A percentile compares a stretch with the other conserved stretches of the same genome.
phyloP scores from a whole-genome alignment of 2,113 vertebrate genomes.

The Tor tambroides region DNA sequence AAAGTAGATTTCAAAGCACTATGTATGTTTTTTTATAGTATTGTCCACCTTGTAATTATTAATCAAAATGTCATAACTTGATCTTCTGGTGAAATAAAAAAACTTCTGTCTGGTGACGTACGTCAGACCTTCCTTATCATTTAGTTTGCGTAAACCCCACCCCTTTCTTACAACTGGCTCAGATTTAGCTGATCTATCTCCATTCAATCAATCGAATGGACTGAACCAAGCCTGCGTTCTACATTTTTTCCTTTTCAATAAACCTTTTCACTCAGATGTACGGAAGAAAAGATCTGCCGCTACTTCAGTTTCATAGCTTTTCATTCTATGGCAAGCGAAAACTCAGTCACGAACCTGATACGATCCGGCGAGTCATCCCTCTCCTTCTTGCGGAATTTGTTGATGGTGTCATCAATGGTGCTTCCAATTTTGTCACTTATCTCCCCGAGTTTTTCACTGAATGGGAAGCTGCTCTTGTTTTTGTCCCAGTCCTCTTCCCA shows the following conservation, averaged over 20 bases:
- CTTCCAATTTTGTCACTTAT: conserved; percentile 98
- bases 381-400: conserved; percentile 96
- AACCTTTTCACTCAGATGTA: neutral
- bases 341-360: conserved; percentile 79
- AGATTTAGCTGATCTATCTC: neutral
- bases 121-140: neutral
- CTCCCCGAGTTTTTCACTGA: conserved; percentile 95
- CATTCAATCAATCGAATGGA: neutral
- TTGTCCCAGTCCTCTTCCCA: conserved; percentile 99
- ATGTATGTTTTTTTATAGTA: neutral
- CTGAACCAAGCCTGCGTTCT: neutral
- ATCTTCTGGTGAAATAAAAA: neutral
- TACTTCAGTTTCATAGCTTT: neutral
- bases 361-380: conserved; percentile 92
- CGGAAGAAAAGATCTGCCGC: neutral
- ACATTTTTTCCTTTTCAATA: neutral
- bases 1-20: neutral
- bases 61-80: neutral
- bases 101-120: neutral
- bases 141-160: neutral
- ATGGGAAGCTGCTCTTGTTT: conserved; percentile 89
- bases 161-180: neutral
- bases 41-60: neutral
- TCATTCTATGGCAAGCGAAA: neutral
- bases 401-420: conserved; percentile 95